Base-by-base conservation (phyloP, 2,797 vertebrate genomes). In the Labroides dimidiatus region DNA sequence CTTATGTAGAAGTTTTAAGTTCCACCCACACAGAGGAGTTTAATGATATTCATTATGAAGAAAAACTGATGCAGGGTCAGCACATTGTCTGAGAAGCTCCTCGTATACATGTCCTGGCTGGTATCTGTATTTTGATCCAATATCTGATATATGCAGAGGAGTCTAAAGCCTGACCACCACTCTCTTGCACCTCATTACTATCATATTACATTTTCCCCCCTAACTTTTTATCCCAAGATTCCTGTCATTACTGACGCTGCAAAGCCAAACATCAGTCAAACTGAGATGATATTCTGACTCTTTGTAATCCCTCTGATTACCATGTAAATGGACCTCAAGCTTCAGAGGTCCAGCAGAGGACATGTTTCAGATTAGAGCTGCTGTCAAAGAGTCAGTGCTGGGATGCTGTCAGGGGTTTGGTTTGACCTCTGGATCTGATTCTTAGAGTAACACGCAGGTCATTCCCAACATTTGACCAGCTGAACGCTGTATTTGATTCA, bases 21-120 rank as follows among this genome's bases (percentile, higher is more conserved):
- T 69, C 42, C 60, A 59, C 66, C 56, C 69, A 53, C 58, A 65
- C 17, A 30, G 17, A 45, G 54, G 33, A 63, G 27, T 19, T 59
- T 78, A 75, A 84, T 67, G 69, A 69, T 77, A 76, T 85, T 78
- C 62, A 74, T 73, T 39, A 69, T 75, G 58, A 71, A 47, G 27
- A 59, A 53, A 36, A 70, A 43, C 13, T 4, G 19, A 45, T 42
- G 75, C 60, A 33, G 10, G 43, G 67, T 79, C 77, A 84, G 69
- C 75, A 73, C 13, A 21, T 44, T 53, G 47, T 59, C 66, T 59
- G 48, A 60, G 16, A 42, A 43, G 64, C 68, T 65, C 61, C 65
- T 23, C 50, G 54, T 15, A 64, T 47, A 21, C 24, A 57, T 17
- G 52, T 58, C 45, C 70, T 61, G 45, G 17, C 23, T 67, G 56